Percentiles rank a stretch among this genome's conserved stretches.
These are phyloP conservation scores for Bradypodion ventrale DNA, from an alignment of 2,797 vertebrate genomes.

Conservation along the genomic window DNA sequence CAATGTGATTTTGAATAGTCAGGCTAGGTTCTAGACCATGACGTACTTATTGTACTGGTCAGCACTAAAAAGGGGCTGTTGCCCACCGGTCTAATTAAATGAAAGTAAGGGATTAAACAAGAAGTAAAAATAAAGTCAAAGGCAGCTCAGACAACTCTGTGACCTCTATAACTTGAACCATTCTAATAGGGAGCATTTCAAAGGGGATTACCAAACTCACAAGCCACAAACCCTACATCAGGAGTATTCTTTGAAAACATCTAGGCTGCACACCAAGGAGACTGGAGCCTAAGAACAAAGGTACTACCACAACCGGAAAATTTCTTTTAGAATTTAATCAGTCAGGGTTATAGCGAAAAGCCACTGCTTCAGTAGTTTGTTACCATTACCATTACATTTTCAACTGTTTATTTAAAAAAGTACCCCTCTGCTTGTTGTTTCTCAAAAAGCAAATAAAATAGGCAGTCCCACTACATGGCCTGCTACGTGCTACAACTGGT, in stretches of 20 bases:
- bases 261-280: neutral
- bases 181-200: neutral
- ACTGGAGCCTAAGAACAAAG: neutral
- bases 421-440: too few species aligned
- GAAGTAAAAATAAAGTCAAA: neutral
- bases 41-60: neutral
- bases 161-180: neutral
- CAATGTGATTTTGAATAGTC: neutral
- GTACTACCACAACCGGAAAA: neutral
- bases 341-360: neutral
- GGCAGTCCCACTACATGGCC: too few species aligned
- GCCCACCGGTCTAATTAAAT: neutral
- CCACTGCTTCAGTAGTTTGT: neutral
- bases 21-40: neutral
- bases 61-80: neutral
- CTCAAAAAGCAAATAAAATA: too few species aligned
- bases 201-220: neutral
- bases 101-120: neutral
- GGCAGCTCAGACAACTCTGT: neutral
- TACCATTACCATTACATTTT: neutral
- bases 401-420: too few species aligned
- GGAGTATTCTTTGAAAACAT: neutral
- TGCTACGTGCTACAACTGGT: too few species aligned
- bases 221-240: neutral
- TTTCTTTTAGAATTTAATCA: neutral